Evolutionary conservation across 2,888 invertebrate genomes (phyloP).

Genomic region (Mythimna lalbum): DNA sequence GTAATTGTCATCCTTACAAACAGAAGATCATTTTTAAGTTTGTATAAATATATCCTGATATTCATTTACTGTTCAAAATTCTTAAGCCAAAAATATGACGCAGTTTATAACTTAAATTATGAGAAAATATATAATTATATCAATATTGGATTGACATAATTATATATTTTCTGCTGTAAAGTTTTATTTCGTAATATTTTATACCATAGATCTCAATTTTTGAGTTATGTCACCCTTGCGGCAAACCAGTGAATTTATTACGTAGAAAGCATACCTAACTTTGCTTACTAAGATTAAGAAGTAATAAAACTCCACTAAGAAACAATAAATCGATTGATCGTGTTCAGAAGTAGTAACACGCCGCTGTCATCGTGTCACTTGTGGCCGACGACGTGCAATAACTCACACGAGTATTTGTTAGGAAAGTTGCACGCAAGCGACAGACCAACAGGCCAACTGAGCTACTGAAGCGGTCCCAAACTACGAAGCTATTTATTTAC

Average conservation of each 20-base stretch:
- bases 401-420: conserved; percentile 66
- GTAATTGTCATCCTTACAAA: too few relatives aligned
- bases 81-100: too few relatives aligned
- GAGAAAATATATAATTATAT: too few relatives aligned
- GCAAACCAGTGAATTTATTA: neutral
- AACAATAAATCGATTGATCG: conserved; percentile 23
- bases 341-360: conserved; percentile 30
- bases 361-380: conserved; percentile 47
- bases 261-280: neutral
- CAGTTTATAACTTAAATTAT: too few relatives aligned
- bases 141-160: too few relatives aligned
- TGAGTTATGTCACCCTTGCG: too few relatives aligned
- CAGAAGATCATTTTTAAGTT: too few relatives aligned
- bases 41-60: too few relatives aligned
- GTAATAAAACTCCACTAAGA: conserved; percentile 17
- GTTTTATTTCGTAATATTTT: too few relatives aligned
- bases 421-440: conserved; percentile 56
- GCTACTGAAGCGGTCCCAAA: conserved; percentile 57
- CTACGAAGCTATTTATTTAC: conserved; percentile 63
- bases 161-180: too few relatives aligned
- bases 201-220: too few relatives aligned
- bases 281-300: conserved; percentile 5
- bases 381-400: conserved; percentile 51
- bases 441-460: conserved; percentile 38
- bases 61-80: too few relatives aligned